Conservation (phyloP, 2,113 vertebrate genomes). For the Pavo muticus region DNA sequence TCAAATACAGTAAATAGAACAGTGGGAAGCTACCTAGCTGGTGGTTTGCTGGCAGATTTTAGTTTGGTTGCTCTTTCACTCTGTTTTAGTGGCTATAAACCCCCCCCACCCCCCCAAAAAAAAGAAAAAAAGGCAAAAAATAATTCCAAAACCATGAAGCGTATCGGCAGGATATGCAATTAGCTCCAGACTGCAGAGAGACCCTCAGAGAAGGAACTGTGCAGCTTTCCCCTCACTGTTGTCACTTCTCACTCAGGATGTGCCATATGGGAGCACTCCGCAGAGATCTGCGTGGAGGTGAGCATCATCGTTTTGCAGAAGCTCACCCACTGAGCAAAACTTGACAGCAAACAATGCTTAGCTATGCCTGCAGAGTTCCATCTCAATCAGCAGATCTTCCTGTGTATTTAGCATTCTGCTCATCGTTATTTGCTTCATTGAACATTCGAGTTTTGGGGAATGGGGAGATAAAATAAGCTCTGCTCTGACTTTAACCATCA, state of each 20-base stretch:
- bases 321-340: neutral
- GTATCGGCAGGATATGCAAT: neutral
- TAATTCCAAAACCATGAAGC: neutral
- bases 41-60: conserved; percentile 5
- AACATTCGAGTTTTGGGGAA: neutral
- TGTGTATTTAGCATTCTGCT: neutral
- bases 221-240: neutral
- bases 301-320: neutral
- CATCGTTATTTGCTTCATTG: neutral
- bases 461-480: neutral
- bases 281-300: neutral
- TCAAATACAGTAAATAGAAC: conserved; percentile 1
- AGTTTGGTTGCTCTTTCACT: neutral
- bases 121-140: neutral
- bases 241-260: neutral
- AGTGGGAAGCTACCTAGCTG: neutral
- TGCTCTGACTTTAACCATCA: rapidly evolving
- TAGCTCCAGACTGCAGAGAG: neutral
- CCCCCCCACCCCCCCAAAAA: neutral
- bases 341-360: neutral
- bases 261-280: neutral
- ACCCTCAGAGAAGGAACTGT: neutral
- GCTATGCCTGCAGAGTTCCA: neutral
- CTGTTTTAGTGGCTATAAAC: neutral
- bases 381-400: neutral